phyloP scores from a whole-genome alignment of 2,113 vertebrate species.

The Phrynosoma platyrhinos region DNA sequence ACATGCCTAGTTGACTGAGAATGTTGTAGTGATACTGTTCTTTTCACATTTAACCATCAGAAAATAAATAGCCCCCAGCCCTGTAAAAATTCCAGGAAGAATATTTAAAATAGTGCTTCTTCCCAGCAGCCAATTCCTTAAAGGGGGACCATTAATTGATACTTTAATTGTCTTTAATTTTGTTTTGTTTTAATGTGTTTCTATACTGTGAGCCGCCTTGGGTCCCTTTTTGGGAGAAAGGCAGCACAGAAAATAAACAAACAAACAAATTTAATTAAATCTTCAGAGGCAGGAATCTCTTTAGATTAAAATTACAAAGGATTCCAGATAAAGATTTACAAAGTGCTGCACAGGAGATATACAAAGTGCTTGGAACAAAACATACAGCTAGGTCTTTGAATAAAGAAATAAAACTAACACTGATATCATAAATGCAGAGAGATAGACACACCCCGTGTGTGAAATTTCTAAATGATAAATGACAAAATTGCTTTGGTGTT shows the following conservation, averaged over 20 bases:
- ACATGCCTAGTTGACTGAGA: not conserved
- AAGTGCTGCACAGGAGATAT: not conserved
- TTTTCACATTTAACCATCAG: not conserved
- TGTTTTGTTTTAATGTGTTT: too few species aligned
- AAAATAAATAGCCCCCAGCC: not conserved
- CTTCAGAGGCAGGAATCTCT: not conserved
- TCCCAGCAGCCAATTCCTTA: not conserved
- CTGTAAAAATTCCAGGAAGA: not conserved
- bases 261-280: too few species aligned
- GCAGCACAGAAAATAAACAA: too few species aligned
- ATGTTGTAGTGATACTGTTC: not conserved
- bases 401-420: not conserved
- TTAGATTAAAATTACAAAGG: not conserved
- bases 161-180: not conserved
- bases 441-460: too few species aligned
- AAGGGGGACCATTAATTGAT: not conserved
- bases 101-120: not conserved
- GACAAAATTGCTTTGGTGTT: not conserved
- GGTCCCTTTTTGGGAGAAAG: too few species aligned
- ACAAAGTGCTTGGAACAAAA: not conserved
- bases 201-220: too few species aligned
- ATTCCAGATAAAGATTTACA: accelerated
- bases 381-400: not conserved
- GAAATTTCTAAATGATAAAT: not conserved
- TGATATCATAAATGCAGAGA: not conserved